Base-by-base conservation (phyloP, 2,888 invertebrate genomes). In the Onthophagus sagittarius region DNA sequence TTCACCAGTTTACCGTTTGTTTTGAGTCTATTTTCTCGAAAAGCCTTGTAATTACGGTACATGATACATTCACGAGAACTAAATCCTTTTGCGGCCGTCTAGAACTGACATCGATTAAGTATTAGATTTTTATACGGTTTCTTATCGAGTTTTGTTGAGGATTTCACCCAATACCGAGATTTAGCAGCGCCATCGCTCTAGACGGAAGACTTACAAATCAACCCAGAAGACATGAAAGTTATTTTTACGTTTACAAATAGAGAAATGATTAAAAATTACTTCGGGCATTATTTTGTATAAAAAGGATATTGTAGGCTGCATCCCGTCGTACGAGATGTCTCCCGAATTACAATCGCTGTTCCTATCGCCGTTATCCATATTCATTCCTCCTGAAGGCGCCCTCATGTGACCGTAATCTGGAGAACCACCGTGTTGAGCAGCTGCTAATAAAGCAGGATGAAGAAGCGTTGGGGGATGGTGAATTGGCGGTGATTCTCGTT, bases 291-390 rank as follows among this genome's bases (percentile, higher is more conserved):
- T 81, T 80, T 84, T 84, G 85, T 82, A 90, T 89, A 89, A 91
- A 94, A 96, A 96, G 93, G 96, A 96, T 94, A 96, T 95, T 90
- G 95, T 94, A 92, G 95, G 95, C 89, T 94, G 94, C 88, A 94
- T 91, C 86, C 95, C 95, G 86, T 96, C 96, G 89, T 94, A 96
- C 83, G 92, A 92, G 87, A 94, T 93, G 87, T 96, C 96, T 77
- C 92, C 95, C 82, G 95, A 93, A 88, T 95, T 95, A 89, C 95
- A 95, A 88, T 96, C 95, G 79, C 95, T 95, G 85, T 92, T 93
- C 77, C 93, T 90, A 86, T 95, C 95, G 83, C 93, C 93, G 84
- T 91, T 90, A 88, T 95, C 95, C 90, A 93, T 91, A 83, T 90
- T 88, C 86, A 86, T 83, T 71, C 85, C 84, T 67, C 85, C 86